Evolutionary conservation across 2,113 vertebrate species (phyloP).

Genomic region (Sceloporus undulatus): DNA sequence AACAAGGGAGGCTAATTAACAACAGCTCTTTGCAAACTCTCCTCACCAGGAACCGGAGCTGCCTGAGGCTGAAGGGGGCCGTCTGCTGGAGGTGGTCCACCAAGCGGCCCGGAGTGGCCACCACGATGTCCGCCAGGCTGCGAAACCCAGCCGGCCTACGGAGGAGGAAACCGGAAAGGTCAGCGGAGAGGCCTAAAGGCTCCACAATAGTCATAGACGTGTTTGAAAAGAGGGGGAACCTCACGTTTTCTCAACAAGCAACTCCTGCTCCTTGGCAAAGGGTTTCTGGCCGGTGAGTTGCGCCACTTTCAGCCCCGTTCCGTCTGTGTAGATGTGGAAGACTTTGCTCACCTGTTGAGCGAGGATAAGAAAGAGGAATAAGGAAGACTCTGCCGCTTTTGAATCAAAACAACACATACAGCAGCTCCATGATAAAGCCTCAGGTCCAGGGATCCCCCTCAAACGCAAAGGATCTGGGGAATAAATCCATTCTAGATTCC

Average conservation of each 20-base stretch:
- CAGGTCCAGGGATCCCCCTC: no score
- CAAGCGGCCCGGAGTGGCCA: slow-evolving; percentile 94
- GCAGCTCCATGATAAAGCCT: no score
- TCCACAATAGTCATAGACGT: accelerated
- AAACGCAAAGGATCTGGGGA: no score
- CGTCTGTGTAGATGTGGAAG: slow-evolving; percentile 87
- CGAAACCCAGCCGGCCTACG: slow-evolving; percentile 75
- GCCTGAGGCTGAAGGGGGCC: slow-evolving; percentile 83
- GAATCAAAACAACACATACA: no score
- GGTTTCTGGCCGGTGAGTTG: slow-evolving; percentile 89
- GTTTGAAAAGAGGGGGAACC: slow-evolving; percentile 42
- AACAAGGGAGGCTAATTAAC: no score
- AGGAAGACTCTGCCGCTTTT: background rate
- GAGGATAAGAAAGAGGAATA: background rate
- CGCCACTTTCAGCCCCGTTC: slow-evolving; percentile 84
- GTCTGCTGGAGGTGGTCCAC: slow-evolving; percentile 94
- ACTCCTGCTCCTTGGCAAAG: slow-evolving; percentile 87
- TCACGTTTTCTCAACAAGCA: slow-evolving; percentile 87
- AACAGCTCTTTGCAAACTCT: no score
- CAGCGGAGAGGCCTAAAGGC: no score
- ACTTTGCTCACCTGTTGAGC: slow-evolving; percentile 89
- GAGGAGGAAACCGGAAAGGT: background rate
- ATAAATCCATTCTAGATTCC: no score
- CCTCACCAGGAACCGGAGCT: slow-evolving; percentile 92
- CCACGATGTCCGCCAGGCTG: slow-evolving; percentile 92